phyloP scores from a whole-genome alignment of 2,113 vertebrate species.

The Dicerorhinus sumatrensis region DNA sequence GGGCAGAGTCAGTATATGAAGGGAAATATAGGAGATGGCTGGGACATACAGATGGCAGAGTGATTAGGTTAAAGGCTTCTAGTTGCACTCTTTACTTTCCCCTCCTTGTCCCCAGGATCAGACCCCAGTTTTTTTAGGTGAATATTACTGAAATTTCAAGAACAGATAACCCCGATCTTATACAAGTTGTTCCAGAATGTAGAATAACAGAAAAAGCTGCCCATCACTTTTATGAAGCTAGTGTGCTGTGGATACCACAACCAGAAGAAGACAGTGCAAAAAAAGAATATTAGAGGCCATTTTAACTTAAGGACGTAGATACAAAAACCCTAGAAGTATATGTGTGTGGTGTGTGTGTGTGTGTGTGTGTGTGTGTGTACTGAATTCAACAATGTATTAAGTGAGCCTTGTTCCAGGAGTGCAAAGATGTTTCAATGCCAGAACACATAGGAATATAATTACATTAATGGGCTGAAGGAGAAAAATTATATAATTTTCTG shows the following conservation, averaged over 20 bases:
- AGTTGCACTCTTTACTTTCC: neutral
- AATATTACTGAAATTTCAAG: constrained; percentile 4
- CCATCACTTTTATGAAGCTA: neutral
- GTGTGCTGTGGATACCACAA: neutral
- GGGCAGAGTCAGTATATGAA: neutral
- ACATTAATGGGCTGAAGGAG: neutral
- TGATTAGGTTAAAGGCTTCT: neutral
- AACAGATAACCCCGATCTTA: neutral
- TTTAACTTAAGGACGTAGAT: neutral
- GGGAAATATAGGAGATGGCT: neutral
- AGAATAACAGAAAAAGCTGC: neutral
- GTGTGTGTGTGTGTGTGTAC: neutral
- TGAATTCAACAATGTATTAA: neutral
- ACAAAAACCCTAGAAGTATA: neutral
- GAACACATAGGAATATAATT: neutral
- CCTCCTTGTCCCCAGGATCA: neutral
- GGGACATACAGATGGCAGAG: neutral
- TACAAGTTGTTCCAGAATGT: neutral
- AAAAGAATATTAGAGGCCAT: neutral
- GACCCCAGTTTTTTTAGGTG: neutral
- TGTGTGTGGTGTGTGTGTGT: neutral
- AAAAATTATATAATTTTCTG: constrained; percentile 1
- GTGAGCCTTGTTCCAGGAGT: neutral
- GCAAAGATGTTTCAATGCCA: neutral
- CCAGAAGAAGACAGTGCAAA: neutral